phyloP scores from a whole-genome alignment of 1,140 invertebrate genomes.

The Ylistrum balloti region DNA sequence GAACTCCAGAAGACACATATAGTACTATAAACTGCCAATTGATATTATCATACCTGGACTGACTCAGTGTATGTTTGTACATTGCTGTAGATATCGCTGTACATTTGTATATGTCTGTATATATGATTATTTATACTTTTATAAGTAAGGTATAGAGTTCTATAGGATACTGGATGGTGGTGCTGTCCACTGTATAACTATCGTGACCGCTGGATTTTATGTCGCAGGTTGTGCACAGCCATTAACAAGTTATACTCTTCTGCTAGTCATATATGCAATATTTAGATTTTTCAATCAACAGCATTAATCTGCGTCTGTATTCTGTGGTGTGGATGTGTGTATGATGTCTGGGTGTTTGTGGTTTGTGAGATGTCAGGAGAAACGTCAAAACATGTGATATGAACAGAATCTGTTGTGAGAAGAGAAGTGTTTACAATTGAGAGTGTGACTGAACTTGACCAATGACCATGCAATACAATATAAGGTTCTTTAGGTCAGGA shows the following conservation, averaged over 20 bases:
- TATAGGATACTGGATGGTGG: not conserved
- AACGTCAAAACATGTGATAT: not conserved
- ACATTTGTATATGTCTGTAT: conserved; percentile 13
- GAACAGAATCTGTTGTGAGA: not conserved
- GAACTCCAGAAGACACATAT: conserved; percentile 1
- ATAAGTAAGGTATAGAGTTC: not conserved
- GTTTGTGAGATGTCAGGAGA: too few species aligned
- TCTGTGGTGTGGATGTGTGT: not conserved
- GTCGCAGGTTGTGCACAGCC: not conserved
- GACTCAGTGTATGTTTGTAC: not conserved
- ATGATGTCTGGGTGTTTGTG: too few species aligned
- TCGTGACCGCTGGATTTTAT: not conserved
- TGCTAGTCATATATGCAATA: conserved; percentile 25
- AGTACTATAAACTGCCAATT: not conserved
- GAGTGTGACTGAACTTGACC: not conserved
- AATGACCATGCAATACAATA: conserved; percentile 25
- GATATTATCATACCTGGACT: not conserved
- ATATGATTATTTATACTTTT: conserved; percentile 21
- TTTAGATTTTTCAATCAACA: not conserved
- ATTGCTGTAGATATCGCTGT: not conserved
- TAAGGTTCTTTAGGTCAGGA: not conserved
- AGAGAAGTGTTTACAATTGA: not conserved
- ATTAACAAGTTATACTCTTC: not conserved
- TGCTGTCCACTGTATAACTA: not conserved
- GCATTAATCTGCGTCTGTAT: not conserved